These are phyloP conservation scores for Bombus haemorrhoidalis DNA, from an alignment of 1,140 invertebrate genomes.

Conservation along the genomic window DNA sequence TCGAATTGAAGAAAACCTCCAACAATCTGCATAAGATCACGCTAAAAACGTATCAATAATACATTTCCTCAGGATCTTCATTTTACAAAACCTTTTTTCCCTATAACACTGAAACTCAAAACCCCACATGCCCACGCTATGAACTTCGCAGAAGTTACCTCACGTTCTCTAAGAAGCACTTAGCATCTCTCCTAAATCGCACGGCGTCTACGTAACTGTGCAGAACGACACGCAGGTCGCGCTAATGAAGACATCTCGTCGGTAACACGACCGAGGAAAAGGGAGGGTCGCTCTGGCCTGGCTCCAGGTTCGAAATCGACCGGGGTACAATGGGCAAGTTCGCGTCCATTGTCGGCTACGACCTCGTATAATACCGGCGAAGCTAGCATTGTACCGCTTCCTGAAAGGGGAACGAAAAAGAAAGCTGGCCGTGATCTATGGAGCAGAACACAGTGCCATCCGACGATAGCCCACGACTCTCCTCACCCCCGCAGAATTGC, in stretches of 20 bases:
- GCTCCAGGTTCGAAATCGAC: constrained; percentile 52
- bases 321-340: constrained; percentile 63
- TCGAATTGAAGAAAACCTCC: no score
- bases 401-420: constrained; percentile 52
- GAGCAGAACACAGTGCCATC: constrained; percentile 44
- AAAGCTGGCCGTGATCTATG: constrained; percentile 58
- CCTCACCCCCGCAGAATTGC: background rate
- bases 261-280: constrained; percentile 50
- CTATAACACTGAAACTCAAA: background rate
- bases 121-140: background rate
- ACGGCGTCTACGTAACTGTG: background rate
- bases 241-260: constrained; percentile 66
- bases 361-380: constrained; percentile 49
- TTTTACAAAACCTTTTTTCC: background rate
- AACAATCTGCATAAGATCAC: no score
- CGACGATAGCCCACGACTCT: background rate
- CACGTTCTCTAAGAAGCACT: background rate
- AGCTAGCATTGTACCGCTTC: constrained; percentile 60
- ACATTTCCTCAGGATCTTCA: background rate
- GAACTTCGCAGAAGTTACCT: background rate
- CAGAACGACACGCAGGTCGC: background rate
- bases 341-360: constrained; percentile 58
- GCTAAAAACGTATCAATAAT: no score
- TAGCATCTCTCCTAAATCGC: background rate
- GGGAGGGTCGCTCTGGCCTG: constrained; percentile 25